These are phyloP conservation scores for Drosophila melanosoma DNA, from an alignment of 2,888 invertebrate genomes.

Conservation along the genomic window DNA sequence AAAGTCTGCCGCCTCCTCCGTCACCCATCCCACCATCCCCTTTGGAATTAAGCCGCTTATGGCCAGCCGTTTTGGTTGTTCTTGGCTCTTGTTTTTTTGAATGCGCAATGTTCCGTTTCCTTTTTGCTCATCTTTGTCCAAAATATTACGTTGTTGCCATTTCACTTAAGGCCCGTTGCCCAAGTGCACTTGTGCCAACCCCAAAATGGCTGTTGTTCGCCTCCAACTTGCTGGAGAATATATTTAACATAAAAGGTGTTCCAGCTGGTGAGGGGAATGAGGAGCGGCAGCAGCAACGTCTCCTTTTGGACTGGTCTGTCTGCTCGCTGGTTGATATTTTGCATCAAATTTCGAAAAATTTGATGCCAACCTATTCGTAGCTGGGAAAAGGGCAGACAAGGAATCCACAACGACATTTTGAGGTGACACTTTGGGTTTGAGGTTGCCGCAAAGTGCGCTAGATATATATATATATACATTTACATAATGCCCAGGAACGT, in stretches of 20 bases:
- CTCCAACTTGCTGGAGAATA: slow-evolving; percentile 29
- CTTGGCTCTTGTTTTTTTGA: slow-evolving; percentile 49
- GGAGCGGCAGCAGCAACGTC: slow-evolving; percentile 31
- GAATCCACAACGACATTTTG: slow-evolving; percentile 52
- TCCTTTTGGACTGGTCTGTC: slow-evolving; percentile 24
- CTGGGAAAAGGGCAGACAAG: slow-evolving; percentile 10
- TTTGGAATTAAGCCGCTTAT: slow-evolving; percentile 73
- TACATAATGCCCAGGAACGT: slow-evolving; percentile 72
- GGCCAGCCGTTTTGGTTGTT: slow-evolving; percentile 45
- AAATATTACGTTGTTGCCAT: slow-evolving; percentile 73
- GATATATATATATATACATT: slow-evolving; percentile 74
- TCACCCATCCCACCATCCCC: neutral
- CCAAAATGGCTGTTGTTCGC: slow-evolving; percentile 69
- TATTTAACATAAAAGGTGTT: slow-evolving; percentile 78
- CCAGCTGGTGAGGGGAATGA: slow-evolving; percentile 1
- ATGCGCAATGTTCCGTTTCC: slow-evolving; percentile 52
- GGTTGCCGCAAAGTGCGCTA: slow-evolving; percentile 78
- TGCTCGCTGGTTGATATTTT: slow-evolving; percentile 69
- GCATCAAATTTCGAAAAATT: slow-evolving; percentile 59
- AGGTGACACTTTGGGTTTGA: slow-evolving; percentile 56
- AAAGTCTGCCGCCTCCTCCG: neutral
- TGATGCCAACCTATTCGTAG: slow-evolving; percentile 12
- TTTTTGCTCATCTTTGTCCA: slow-evolving; percentile 40
- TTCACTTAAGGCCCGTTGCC: slow-evolving; percentile 73
- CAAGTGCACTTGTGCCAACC: slow-evolving; percentile 81